Base-by-base conservation (phyloP, 2,797 vertebrate genomes). In the Acipenser ruthenus region DNA sequence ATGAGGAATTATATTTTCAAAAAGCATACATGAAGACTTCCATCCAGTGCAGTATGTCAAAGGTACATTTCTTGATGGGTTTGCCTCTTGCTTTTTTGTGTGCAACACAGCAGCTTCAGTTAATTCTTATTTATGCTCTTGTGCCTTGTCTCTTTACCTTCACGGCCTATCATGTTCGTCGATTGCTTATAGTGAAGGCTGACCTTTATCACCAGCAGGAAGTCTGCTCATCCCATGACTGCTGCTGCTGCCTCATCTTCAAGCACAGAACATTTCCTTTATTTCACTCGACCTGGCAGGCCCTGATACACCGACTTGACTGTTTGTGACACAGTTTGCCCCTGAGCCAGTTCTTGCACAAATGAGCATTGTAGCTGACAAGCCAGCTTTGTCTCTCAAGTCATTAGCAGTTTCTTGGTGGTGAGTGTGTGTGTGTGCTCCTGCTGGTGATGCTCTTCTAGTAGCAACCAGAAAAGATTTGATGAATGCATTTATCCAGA, bases 331-430 rank as follows among this genome's bases (percentile, higher is more conserved):
- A 80, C 82, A 73, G 76, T 81, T 80, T 84, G 58, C 50, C 83
- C 84, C 79, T 4, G 64, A 71, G 83, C 85, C 78, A 72, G 75
- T 77, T 81, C 81, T 83, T 71, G 61, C 80, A 82, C 81, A 82
- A 81, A 88, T 80, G 77, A 86, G 70, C 86, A 85, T 86, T 70
- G 75, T 62, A 71, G 80, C 79, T 87, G 89, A 89, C 87, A 85
- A 78, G 71, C 71, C 75, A 82, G 85, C 83, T 88, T 89, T 87
- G 86, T 88, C 84, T 88, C 88, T 88, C 82, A 86, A 86, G 85
- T 83, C 83, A 88, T 90, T 88, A 88, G 82, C 85, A 70, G 71
- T 71, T 75, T 66, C 64, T 62, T 64, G 48, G 65, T 65, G 63
- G 23, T 37, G 23, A 3, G 23, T 37, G 23, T 37, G 23, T 37